These are phyloP conservation scores for Ia io DNA, from an alignment of 2,113 vertebrate genomes.

Conservation along the genomic window DNA sequence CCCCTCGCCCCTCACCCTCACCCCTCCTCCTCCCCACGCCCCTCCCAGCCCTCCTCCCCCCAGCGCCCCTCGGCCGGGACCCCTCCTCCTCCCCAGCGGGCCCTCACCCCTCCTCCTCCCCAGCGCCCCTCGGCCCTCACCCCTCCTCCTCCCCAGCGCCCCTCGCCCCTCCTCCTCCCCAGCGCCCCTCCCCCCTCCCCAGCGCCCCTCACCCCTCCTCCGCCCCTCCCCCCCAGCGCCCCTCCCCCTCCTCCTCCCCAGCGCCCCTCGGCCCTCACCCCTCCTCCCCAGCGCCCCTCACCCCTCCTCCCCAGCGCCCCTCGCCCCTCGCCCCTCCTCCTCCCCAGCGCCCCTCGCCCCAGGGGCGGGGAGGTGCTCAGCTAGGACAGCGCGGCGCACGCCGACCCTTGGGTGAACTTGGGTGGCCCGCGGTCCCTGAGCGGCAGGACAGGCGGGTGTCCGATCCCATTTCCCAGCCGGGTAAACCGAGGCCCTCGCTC, in stretches of 20 bases:
- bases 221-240: neutral
- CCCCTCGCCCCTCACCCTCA: no score
- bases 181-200: no score
- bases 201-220: no score
- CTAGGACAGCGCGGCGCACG: neutral
- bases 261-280: no score
- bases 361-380: neutral
- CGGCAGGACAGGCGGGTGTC: neutral
- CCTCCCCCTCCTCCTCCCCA: no score
- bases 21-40: neutral
- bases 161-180: neutral
- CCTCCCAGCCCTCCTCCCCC: neutral
- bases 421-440: neutral
- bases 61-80: no score
- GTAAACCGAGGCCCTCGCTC: conserved; percentile 44
- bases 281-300: neutral
- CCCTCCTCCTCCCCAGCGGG: no score
- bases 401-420: neutral
- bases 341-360: neutral
- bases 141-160: neutral
- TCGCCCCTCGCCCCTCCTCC: no score
- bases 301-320: neutral
- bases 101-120: neutral
- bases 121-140: no score
- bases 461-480: neutral